Conservation (phyloP, 2,113 vertebrate species). For the Eulacestoma nigropectus region DNA sequence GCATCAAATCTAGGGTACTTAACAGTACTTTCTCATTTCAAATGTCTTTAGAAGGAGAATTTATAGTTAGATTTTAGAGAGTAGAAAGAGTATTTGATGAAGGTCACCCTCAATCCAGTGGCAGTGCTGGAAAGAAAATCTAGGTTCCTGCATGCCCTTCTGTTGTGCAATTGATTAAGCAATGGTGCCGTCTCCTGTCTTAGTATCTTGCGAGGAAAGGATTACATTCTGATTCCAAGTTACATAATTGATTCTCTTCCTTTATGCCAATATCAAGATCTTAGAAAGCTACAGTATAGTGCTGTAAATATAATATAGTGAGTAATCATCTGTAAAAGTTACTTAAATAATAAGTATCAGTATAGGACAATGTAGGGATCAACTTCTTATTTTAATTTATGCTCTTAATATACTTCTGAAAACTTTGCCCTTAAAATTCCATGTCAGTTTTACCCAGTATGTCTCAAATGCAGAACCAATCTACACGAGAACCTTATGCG, state of each 20-base stretch:
- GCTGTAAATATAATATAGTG: neutral
- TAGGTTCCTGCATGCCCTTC: neutral
- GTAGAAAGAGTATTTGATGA: neutral
- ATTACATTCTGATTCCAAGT: constrained; percentile 13
- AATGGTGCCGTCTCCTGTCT: neutral
- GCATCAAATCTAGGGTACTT: constrained; percentile 9
- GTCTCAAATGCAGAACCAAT: neutral
- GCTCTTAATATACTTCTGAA: neutral
- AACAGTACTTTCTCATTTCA: neutral
- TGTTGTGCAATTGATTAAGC: neutral
- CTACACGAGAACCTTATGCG: neutral
- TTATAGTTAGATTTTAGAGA: neutral
- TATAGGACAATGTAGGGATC: neutral
- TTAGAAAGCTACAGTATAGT: neutral
- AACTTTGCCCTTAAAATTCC: neutral
- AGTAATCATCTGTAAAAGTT: neutral
- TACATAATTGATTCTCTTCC: neutral
- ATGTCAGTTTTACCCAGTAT: neutral
- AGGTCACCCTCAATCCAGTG: neutral
- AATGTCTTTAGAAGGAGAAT: neutral
- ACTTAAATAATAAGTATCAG: neutral
- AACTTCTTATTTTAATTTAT: neutral
- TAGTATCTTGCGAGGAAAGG: neutral
- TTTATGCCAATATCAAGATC: neutral
- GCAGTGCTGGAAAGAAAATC: neutral